A percentile compares a stretch with the other conserved stretches of the same genome.
These are phyloP conservation scores for Hydropotes inermis DNA, from an alignment of 2,113 vertebrate species.

Conservation along the genomic window DNA sequence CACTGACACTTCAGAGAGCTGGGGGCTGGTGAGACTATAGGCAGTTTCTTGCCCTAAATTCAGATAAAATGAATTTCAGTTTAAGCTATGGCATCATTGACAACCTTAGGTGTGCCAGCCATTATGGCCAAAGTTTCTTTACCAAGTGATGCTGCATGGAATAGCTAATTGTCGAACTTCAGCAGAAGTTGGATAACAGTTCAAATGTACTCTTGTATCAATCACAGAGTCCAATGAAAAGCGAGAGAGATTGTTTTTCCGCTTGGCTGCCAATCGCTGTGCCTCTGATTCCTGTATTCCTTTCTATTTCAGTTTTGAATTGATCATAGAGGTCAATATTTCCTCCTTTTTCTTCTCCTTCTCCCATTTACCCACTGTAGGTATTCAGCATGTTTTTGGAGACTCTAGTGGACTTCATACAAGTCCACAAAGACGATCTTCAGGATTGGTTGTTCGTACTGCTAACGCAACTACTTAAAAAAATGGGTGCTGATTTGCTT, in stretches of 20 bases:
- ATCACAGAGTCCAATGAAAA: constrained; percentile 78
- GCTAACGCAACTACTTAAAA: constrained; percentile 96
- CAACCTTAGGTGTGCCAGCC: constrained; percentile 83
- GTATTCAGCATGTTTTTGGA: constrained; percentile 99
- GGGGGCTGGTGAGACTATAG: background rate
- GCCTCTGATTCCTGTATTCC: constrained; percentile 83
- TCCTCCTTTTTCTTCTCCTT: constrained; percentile 75
- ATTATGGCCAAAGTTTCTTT: constrained; percentile 83
- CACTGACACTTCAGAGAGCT: background rate
- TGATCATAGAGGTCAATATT: constrained; percentile 73
- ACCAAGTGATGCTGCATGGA: constrained; percentile 84
- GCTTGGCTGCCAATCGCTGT: constrained; percentile 87
- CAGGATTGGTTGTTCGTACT: constrained; percentile 97
- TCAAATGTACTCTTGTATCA: constrained; percentile 73
- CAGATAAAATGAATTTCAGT: background rate
- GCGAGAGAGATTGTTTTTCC: constrained; percentile 74
- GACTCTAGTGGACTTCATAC: constrained; percentile 96
- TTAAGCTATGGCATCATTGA: background rate
- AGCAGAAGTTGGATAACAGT: constrained; percentile 71
- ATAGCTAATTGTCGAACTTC: constrained; percentile 80
- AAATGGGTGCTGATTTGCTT: constrained; percentile 98
- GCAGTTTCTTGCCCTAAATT: background rate
- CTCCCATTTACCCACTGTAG: constrained; percentile 79
- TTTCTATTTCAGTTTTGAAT: constrained; percentile 75
- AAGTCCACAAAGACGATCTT: constrained; percentile 95